Conservation (phyloP, 2,113 vertebrate genomes). For the Zeus faber region DNA sequence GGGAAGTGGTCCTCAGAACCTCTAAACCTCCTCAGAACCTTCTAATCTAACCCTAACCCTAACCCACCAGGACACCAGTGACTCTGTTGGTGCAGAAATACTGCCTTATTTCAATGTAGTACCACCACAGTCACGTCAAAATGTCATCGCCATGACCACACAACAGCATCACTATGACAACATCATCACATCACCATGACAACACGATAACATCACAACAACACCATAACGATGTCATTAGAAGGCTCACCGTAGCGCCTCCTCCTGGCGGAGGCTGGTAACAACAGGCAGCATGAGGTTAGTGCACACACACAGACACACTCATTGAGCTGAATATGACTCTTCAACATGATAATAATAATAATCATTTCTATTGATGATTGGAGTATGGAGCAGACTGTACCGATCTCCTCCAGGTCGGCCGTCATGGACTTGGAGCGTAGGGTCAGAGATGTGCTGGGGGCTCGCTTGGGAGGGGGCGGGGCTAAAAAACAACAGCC, state of each 20-base stretch:
- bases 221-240: constrained; percentile 1
- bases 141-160: not conserved
- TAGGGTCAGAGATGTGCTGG: constrained; percentile 93
- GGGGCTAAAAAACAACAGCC: constrained; percentile 77
- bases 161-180: not conserved
- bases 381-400: constrained; percentile 15
- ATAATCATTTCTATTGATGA: too few relatives aligned
- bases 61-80: too few relatives aligned
- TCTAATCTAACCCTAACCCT: too few relatives aligned
- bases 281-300: constrained; percentile 1
- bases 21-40: too few relatives aligned
- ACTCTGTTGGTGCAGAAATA: too few relatives aligned
- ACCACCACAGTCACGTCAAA: not conserved
- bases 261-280: constrained; percentile 82
- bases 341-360: too few relatives aligned
- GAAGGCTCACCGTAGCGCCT: constrained; percentile 91
- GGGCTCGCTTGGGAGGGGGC: constrained; percentile 92
- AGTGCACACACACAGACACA: not conserved
- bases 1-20: too few relatives aligned
- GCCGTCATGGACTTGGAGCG: constrained; percentile 98
- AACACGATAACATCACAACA: not conserved
- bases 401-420: constrained; percentile 95
- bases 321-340: too few relatives aligned
- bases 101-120: too few relatives aligned
- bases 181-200: not conserved